Evolutionary conservation across 2,797 vertebrate genomes (phyloP).

Genomic region (Phrynocephalus forsythii): DNA sequence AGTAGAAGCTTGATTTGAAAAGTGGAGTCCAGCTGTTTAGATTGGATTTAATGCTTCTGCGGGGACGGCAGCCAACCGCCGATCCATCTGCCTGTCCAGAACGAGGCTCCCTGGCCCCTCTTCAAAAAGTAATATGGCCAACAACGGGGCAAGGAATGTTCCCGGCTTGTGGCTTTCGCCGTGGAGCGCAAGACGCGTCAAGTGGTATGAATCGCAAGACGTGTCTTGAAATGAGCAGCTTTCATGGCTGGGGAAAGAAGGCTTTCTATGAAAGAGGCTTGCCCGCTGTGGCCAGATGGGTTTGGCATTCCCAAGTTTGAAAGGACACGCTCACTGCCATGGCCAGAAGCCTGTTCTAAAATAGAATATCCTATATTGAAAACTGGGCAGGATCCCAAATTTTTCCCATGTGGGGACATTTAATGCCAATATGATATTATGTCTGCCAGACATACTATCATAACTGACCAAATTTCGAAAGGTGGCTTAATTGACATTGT

Average conservation of each 20-base stretch:
- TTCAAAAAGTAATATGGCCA: not conserved
- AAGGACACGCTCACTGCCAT: too few relatives aligned
- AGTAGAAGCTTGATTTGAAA: not conserved
- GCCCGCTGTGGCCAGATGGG: not conserved
- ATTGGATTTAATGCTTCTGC: constrained; percentile 3
- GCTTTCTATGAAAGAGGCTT: not conserved
- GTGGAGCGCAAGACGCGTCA: not conserved
- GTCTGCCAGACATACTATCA: too few relatives aligned
- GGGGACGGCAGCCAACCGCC: not conserved
- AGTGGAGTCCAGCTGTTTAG: not conserved
- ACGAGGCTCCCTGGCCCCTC: not conserved
- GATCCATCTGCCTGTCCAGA: constrained; percentile 9
- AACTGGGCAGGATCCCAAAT: too few relatives aligned
- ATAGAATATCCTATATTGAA: not conserved
- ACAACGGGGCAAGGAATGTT: constrained; percentile 6
- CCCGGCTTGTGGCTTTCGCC: not conserved
- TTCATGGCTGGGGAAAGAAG: not conserved
- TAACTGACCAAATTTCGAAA: too few relatives aligned
- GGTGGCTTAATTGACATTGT: too few relatives aligned
- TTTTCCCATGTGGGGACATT: too few relatives aligned
- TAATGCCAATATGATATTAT: not conserved
- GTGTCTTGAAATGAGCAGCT: constrained; percentile 12
- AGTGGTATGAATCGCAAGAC: not conserved
- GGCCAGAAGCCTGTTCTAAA: fast-evolving
- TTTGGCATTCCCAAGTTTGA: not conserved